Evolutionary conservation across 2,113 vertebrate species (phyloP).

Genomic region (Peucedramus taeniatus): DNA sequence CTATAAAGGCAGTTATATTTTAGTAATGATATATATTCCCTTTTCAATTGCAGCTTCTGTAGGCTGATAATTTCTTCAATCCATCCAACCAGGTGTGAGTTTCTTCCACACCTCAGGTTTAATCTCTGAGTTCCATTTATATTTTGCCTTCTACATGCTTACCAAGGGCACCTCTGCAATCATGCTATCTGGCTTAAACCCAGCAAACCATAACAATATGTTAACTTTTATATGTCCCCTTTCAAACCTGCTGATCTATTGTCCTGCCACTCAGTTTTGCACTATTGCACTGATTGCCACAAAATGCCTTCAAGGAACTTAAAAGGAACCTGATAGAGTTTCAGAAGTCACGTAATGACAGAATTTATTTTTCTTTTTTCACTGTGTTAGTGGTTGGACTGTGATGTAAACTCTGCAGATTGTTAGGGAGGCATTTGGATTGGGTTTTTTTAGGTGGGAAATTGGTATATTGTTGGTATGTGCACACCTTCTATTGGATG

Average conservation of each 20-base stretch:
- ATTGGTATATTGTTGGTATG: background rate
- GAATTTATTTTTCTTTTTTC: background rate
- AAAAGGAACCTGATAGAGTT: background rate
- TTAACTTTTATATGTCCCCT: background rate
- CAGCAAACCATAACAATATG: background rate
- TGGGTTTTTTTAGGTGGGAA: fast-evolving
- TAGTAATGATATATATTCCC: background rate
- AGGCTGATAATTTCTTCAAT: background rate
- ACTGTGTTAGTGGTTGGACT: background rate
- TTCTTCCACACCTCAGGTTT: background rate
- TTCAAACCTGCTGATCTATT: background rate
- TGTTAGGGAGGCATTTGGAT: background rate
- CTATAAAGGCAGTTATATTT: background rate
- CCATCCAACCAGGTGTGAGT: background rate
- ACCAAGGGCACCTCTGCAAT: background rate
- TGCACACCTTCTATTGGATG: background rate
- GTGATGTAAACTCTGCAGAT: background rate
- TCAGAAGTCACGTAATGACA: background rate
- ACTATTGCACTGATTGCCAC: background rate
- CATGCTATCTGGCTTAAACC: background rate
- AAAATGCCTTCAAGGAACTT: background rate
- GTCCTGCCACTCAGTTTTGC: background rate
- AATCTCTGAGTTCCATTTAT: background rate
- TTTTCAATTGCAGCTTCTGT: background rate
- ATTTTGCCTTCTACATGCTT: background rate